Base-by-base conservation (phyloP, 1,140 invertebrate species). In the Drosophila bifasciata region DNA sequence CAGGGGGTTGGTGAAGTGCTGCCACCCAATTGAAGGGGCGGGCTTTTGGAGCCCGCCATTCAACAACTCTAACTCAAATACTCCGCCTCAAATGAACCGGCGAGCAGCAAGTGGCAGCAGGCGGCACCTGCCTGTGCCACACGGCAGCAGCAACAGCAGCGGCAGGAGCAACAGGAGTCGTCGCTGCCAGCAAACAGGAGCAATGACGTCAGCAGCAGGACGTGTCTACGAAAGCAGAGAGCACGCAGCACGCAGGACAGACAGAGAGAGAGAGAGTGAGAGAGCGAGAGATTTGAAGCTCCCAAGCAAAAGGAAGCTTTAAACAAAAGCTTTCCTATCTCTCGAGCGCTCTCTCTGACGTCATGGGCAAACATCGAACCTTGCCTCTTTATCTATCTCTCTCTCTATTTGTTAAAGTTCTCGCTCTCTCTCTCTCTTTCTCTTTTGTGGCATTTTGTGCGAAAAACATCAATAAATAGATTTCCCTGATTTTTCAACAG, bases 401-500 rank as follows among this genome's bases (percentile, higher is more conserved):
- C 60, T 5, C 71, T 45, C n/a, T 28, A 28, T 9, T 9, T 9
- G 28, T 28, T 21, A 21, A 3, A 2, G 19, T 21, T 21, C 28
- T 5, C 44, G 11, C 41, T 11, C 6, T 44, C 36, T 11, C 19
- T 36, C n/a, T 25, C 15, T 25, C 23, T n/a, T n/a, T n/a, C n/a
- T n/a, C n/a, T n/a, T n/a, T n/a, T 16, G 17, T 46, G 11, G 46
- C 36, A 13, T 45, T 19, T 57, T 23, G 55, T 43, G 59, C 64
- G 78, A 79, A 90, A 90, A 90, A 90, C 84, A 81, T 90, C 88
- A 85, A 90, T 90, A 90, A 90, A 90, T 90, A 90, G 88, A 90
- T 90, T 90, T 90, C 83, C 88, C 88, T 90, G 88, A 89, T 90
- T 90, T 90, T 90, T 88, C 76, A 90, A 90, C 88, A 90, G 88